phyloP scores from a whole-genome alignment of 2,888 invertebrate genomes.

The Nineta flava region DNA sequence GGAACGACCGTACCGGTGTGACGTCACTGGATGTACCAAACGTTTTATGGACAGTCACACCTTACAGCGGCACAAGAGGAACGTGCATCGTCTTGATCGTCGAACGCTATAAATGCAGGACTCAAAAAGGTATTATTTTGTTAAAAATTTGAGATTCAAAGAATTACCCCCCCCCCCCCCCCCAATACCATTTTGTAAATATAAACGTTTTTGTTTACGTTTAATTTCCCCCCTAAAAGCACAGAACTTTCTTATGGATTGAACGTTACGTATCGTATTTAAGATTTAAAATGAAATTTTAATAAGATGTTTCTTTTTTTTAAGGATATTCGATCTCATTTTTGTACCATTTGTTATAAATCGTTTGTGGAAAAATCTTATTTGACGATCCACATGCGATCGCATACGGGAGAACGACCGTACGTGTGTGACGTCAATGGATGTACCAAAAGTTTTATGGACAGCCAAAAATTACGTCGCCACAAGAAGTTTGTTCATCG shows the following conservation, averaged over 20 bases:
- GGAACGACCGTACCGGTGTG: constrained; percentile 20
- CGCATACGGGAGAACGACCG: constrained; percentile 21
- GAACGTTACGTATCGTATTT: too few relatives aligned
- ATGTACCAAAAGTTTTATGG: constrained; percentile 20
- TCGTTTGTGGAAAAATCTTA: constrained; percentile 21
- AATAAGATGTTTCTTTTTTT: constrained; percentile 13
- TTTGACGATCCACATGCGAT: constrained; percentile 19
- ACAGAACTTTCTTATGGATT: too few relatives aligned
- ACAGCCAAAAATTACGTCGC: constrained; percentile 20
- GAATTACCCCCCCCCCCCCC: too few relatives aligned
- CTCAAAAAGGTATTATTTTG: too few relatives aligned
- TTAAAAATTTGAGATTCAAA: too few relatives aligned
- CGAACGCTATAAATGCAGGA: too few relatives aligned
- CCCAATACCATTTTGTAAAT: too few relatives aligned
- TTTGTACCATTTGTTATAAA: constrained; percentile 20
- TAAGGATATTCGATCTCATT: constrained; percentile 18
- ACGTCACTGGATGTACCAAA: constrained; percentile 17
- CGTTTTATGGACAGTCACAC: constrained; percentile 21
- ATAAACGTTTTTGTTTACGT: too few relatives aligned
- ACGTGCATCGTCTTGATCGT: background rate
- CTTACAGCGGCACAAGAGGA: constrained; percentile 16
- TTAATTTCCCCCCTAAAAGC: too few relatives aligned
- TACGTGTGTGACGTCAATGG: constrained; percentile 17
- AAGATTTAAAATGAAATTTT: too few relatives aligned
- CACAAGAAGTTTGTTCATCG: constrained; percentile 11